Evolutionary conservation across 30 jellyfish, hydroid and myxozoan species (phyloP).

Genomic region (Chrysaora quinquecirrha): DNA sequence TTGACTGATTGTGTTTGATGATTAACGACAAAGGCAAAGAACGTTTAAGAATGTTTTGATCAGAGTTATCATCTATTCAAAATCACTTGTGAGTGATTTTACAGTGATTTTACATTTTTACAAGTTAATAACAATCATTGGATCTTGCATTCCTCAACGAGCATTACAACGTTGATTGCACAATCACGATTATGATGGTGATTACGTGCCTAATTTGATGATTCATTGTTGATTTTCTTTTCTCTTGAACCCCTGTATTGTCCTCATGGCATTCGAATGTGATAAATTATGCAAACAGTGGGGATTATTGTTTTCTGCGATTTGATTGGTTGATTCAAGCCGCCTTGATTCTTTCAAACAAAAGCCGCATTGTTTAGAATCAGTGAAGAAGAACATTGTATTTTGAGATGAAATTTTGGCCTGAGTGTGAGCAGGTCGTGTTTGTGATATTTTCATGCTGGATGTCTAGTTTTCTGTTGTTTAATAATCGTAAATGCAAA

Average conservation of each 20-base stretch:
- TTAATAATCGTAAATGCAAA: slow-evolving; percentile 39
- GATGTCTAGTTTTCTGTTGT: slow-evolving; percentile 44
- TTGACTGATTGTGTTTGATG: no score
- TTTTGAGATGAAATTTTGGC: slow-evolving; percentile 59
- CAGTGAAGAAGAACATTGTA: slow-evolving; percentile 46
- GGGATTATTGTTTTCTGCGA: slow-evolving; percentile 53
- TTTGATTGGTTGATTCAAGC: slow-evolving; percentile 37
- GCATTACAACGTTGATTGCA: no score
- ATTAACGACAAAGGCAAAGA: no score
- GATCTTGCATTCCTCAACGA: no score
- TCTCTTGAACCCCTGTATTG: slow-evolving; percentile 2
- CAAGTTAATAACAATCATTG: no score
- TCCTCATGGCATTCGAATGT: slow-evolving; percentile 50
- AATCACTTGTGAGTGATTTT: no score
- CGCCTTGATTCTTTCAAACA: slow-evolving; percentile 19
- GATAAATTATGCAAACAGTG: slow-evolving; percentile 80
- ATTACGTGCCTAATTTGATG: no score
- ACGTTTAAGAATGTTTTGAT: no score
- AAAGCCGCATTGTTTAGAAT: slow-evolving; percentile 40
- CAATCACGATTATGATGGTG: no score
- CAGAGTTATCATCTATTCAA: no score
- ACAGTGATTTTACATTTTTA: no score
- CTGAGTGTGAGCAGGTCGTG: slow-evolving; percentile 86
- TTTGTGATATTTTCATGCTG: slow-evolving; percentile 56
- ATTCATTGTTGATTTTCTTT: no score